Conservation (phyloP, 2,797 vertebrate species). For the Clarias laeviceps region DNA sequence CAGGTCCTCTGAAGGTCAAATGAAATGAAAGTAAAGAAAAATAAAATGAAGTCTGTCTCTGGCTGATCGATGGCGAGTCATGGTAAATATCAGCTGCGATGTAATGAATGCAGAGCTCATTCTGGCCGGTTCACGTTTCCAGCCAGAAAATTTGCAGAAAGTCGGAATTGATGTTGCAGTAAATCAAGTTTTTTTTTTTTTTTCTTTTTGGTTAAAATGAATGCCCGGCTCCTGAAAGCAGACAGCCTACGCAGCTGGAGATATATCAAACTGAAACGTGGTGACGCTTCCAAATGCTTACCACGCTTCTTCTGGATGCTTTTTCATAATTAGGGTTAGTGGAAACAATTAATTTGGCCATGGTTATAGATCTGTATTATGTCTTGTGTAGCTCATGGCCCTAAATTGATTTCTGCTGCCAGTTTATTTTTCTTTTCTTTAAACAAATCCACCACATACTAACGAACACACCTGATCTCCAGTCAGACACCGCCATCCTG, state of each 20-base stretch:
- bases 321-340: slow-evolving; percentile 70
- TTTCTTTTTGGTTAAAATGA: slow-evolving; percentile 28
- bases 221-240: slow-evolving; percentile 28
- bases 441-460: neutral
- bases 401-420: neutral
- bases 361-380: slow-evolving; percentile 40
- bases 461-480: neutral
- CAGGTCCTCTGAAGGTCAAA: slow-evolving; percentile 28
- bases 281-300: slow-evolving; percentile 41
- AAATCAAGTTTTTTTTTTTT: slow-evolving; percentile 35
- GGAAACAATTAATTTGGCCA: slow-evolving; percentile 67
- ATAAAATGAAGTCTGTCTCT: slow-evolving; percentile 8
- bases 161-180: slow-evolving; percentile 36
- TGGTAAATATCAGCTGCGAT: slow-evolving; percentile 48
- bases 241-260: slow-evolving; percentile 29
- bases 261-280: slow-evolving; percentile 42
- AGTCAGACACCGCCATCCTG: neutral
- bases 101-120: slow-evolving; percentile 40
- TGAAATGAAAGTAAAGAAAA: slow-evolving; percentile 30
- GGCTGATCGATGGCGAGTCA: slow-evolving; percentile 39
- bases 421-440: neutral
- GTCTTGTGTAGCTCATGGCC: slow-evolving; percentile 1
- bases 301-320: slow-evolving; percentile 20
- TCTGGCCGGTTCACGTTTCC: slow-evolving; percentile 26
- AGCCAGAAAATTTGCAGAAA: slow-evolving; percentile 35